Conservation (phyloP, 1,140 invertebrate species). For the Neodiprion pinetum region DNA sequence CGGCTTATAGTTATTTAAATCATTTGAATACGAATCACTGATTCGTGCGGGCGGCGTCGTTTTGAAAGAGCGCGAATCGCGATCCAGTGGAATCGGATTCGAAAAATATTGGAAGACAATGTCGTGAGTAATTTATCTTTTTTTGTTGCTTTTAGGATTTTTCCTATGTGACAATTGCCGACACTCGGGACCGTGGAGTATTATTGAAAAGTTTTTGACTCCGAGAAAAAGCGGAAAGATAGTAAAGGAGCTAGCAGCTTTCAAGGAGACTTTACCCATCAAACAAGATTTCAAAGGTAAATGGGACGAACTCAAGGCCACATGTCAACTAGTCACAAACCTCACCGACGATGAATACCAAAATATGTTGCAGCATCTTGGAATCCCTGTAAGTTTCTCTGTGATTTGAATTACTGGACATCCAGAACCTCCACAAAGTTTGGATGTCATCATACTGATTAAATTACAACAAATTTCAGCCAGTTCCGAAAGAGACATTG, state of each 20-base stretch:
- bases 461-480: conserved; percentile 42
- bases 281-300: conserved; percentile 53
- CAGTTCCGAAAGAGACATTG: conserved; percentile 50
- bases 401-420: conserved; percentile 19
- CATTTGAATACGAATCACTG: neutral
- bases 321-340: conserved; percentile 51
- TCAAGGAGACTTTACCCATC: conserved; percentile 45
- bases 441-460: conserved; percentile 13
- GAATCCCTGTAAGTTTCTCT: conserved; percentile 62
- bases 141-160: conserved; percentile 60
- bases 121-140: too few species aligned
- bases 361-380: conserved; percentile 62
- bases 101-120: too few species aligned
- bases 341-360: conserved; percentile 55
- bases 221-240: conserved; percentile 53
- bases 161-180: conserved; percentile 72
- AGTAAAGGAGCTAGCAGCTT: conserved; percentile 48
- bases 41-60: too few species aligned
- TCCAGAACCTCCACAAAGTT: conserved; percentile 11
- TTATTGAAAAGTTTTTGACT: conserved; percentile 61
- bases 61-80: too few species aligned
- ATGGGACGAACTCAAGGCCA: conserved; percentile 53
- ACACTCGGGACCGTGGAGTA: conserved; percentile 65
- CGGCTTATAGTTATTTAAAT: neutral
- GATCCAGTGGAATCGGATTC: too few species aligned